Evolutionary conservation across 2,888 invertebrate species (phyloP).

Genomic region (Diploptera punctata): DNA sequence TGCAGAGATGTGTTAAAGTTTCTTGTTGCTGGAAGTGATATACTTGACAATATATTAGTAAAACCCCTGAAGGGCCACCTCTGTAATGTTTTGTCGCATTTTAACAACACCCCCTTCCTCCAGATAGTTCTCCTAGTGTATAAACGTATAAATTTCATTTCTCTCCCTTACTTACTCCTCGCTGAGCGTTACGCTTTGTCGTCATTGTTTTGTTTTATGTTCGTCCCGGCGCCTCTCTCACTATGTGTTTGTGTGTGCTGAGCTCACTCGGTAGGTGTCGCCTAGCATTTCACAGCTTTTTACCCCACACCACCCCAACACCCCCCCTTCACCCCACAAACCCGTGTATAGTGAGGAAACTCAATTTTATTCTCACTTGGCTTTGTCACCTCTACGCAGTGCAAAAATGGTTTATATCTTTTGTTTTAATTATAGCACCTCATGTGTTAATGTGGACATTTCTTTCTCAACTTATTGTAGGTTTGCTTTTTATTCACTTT

Average conservation of each 20-base stretch:
- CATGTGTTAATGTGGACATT: too few species aligned
- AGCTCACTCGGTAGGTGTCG: conserved; percentile 26
- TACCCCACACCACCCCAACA: conserved; percentile 24
- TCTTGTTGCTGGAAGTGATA: neutral
- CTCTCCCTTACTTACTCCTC: conserved; percentile 25
- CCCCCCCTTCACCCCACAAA: conserved; percentile 24
- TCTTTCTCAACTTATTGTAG: too few species aligned
- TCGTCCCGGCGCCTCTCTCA: neutral
- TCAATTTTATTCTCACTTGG: conserved; percentile 31
- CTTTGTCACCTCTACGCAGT: conserved; percentile 24
- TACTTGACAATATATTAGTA: neutral
- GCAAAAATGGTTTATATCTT: conserved; percentile 20
- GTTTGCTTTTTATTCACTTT: too few species aligned
- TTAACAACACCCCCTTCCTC: conserved; percentile 2
- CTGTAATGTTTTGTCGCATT: conserved; percentile 25
- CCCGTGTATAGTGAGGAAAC: conserved; percentile 29
- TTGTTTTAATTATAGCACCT: too few species aligned
- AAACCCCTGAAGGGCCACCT: neutral
- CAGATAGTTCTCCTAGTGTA: neutral
- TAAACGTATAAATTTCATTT: conserved; percentile 26
- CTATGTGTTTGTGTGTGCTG: conserved; percentile 17
- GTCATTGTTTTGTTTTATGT: conserved; percentile 30
- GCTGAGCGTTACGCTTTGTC: conserved; percentile 27
- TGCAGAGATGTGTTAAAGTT: too few species aligned
- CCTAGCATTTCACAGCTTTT: conserved; percentile 30